Base-by-base conservation (phyloP, 2,888 invertebrate genomes). In the Prenolepis imparis region DNA sequence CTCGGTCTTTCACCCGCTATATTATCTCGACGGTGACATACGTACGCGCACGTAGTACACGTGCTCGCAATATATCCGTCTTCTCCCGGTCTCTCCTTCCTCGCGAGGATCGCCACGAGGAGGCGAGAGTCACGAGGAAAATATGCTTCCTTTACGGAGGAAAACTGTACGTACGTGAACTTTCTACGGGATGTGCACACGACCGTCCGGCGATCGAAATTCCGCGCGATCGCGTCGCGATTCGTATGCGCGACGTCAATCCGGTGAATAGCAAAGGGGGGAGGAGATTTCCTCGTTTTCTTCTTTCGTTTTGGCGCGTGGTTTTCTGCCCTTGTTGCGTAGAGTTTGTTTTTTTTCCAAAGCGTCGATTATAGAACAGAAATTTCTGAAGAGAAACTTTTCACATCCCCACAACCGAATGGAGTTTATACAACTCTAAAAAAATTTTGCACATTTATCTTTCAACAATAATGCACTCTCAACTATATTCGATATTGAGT, bases 1-100 rank as follows among this genome's bases (percentile, higher is more conserved):
- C 88, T 18, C 91, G 92, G 91, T 93, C 92, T 91, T 93, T 93
- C 91, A 93, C 92, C 93, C 88, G 91, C 84, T 88, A 91, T 90
- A n/a, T n/a, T 90, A 91, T 88, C 89, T 87, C 82, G 77, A 86
- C 85, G 85, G 82, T 86, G 89, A 87, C 89, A 89, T 86, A 86
- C 89, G 90, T 87, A 88, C 87, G 82, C 86, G 84, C 87, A 87
- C 88, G 90, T 85, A 88, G 84, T 86, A 87, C 91, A 90, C 90
- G 92, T 91, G 90, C 90, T 86, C 87, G 87, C 85, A 86, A 91
- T 86, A 86, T 81, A 74, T 83, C 88, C 88, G 70, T 28, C 88
- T 67, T 36, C 57, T 15, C 66, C 39, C 18, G 32, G 41, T 24
- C 66, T 57, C 55, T 52, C 52, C 44, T 57, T 39, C 66, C 52